A percentile compares a stretch with the other conserved stretches of the same genome.
Conservation (phyloP, 2,888 invertebrate species). For the Lapara coniferarum region DNA sequence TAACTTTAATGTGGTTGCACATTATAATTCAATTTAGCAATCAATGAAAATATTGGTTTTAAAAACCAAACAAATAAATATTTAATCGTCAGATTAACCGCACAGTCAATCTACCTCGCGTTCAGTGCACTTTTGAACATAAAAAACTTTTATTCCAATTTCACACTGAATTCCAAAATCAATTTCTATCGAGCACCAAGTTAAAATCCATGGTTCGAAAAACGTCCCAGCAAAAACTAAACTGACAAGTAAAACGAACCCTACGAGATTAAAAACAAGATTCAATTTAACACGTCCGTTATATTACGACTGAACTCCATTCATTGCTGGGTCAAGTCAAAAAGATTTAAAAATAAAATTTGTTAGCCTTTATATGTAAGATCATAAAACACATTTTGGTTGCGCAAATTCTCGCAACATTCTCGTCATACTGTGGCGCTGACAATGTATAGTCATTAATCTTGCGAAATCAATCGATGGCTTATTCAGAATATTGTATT, state of each 20-base stretch:
- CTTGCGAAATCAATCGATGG: constrained; percentile 84
- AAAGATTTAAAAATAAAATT: constrained; percentile 65
- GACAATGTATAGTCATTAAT: constrained; percentile 83
- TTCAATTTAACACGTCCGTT: constrained; percentile 39
- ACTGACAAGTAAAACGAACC: constrained; percentile 39
- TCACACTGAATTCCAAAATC: constrained; percentile 78
- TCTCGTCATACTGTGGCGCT: constrained; percentile 77
- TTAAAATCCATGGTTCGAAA: constrained; percentile 33
- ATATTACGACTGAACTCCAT: constrained; percentile 61
- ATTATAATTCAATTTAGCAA: constrained; percentile 42
- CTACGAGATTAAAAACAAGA: constrained; percentile 36
- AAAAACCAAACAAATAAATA: constrained; percentile 72
- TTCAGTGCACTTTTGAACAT: constrained; percentile 50
- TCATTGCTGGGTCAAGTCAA: constrained; percentile 66
- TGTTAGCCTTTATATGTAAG: constrained; percentile 60
- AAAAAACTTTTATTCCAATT: constrained; percentile 75
- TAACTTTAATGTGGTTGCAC: constrained; percentile 48
- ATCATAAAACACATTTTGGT: constrained; percentile 68
- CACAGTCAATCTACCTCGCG: constrained; percentile 53
- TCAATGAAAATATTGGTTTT: constrained; percentile 59
- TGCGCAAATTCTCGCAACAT: constrained; percentile 61
- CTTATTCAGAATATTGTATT: constrained; percentile 83
- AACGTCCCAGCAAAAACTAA: constrained; percentile 41
- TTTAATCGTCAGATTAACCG: constrained; percentile 67
- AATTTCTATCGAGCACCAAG: constrained; percentile 68